phyloP scores from a whole-genome alignment of 2,113 vertebrate species.

The Solea solea region DNA sequence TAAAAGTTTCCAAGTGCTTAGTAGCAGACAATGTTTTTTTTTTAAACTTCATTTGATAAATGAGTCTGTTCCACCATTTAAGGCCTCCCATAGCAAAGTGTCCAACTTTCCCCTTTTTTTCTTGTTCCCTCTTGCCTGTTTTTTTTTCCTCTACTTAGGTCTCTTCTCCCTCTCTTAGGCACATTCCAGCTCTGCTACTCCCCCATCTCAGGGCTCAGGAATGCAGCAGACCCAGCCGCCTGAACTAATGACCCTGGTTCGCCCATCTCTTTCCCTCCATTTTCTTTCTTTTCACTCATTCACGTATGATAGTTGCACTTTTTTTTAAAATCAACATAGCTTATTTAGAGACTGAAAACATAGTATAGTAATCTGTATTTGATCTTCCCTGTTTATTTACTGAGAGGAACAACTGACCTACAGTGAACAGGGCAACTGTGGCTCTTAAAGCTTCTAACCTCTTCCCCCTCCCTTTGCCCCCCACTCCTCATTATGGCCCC shows the following conservation, averaged over 20 bases:
- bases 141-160: conserved; percentile 72
- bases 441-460: conserved; percentile 66
- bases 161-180: conserved; percentile 72
- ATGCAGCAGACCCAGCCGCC: conserved; percentile 84
- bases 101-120: conserved; percentile 65
- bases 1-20: conserved; percentile 57
- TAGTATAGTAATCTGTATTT: conserved; percentile 8
- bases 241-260: conserved; percentile 86
- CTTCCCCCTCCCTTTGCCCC: conserved; percentile 48
- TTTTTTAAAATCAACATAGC: neutral
- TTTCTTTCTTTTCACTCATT: conserved; percentile 55
- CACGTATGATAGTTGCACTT: conserved; percentile 34
- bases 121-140: conserved; percentile 82
- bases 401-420: conserved; percentile 51
- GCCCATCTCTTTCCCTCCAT: conserved; percentile 74
- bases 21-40: conserved; percentile 48
- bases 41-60: conserved; percentile 67
- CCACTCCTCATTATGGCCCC: conserved; percentile 75
- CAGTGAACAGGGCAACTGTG: conserved; percentile 68
- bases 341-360: neutral
- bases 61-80: conserved; percentile 61
- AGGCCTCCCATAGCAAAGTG: conserved; percentile 48
- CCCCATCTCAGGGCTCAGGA: conserved; percentile 83
- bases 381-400: conserved; percentile 27
- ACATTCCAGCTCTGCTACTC: conserved; percentile 83